Conservation (phyloP, 2,797 vertebrate genomes). For the Epinephelus coioides region DNA sequence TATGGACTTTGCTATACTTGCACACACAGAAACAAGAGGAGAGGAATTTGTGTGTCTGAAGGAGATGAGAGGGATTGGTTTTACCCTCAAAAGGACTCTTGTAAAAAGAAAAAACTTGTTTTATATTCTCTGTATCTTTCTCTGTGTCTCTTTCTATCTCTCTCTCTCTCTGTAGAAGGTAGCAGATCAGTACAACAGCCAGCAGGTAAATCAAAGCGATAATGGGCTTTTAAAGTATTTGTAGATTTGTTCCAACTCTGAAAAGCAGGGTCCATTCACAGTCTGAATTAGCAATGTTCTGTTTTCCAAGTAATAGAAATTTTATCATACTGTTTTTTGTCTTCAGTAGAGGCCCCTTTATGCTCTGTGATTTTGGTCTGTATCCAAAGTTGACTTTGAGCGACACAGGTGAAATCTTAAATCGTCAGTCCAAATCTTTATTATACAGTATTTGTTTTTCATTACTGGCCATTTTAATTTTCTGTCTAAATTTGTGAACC, state of each 20-base stretch:
- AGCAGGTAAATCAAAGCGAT: neutral
- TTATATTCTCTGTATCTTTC: constrained; percentile 71
- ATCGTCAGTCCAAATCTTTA: too few species aligned
- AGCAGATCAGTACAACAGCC: constrained; percentile 69
- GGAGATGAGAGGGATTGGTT: constrained; percentile 37
- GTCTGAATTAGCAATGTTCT: constrained; percentile 10
- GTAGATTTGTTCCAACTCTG: constrained; percentile 23
- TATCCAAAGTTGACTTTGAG: neutral
- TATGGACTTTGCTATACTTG: constrained; percentile 55
- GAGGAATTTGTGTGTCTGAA: constrained; percentile 52
- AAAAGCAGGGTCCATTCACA: constrained; percentile 11
- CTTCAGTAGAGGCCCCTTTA: constrained; percentile 25
- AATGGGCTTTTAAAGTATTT: constrained; percentile 10
- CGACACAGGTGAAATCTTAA: neutral
- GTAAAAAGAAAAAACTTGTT: constrained; percentile 72
- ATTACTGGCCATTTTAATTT: too few species aligned
- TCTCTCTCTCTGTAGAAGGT: constrained; percentile 69
- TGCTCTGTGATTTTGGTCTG: neutral
- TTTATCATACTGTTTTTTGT: constrained; percentile 11
- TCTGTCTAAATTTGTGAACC: too few species aligned
- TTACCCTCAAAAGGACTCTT: constrained; percentile 66
- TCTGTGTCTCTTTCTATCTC: constrained; percentile 60
- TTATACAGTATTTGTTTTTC: too few species aligned
- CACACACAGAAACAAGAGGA: constrained; percentile 41
- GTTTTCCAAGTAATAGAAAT: neutral